Evolutionary conservation across 2,797 vertebrate genomes (phyloP).

Genomic region (Avahi laniger): DNA sequence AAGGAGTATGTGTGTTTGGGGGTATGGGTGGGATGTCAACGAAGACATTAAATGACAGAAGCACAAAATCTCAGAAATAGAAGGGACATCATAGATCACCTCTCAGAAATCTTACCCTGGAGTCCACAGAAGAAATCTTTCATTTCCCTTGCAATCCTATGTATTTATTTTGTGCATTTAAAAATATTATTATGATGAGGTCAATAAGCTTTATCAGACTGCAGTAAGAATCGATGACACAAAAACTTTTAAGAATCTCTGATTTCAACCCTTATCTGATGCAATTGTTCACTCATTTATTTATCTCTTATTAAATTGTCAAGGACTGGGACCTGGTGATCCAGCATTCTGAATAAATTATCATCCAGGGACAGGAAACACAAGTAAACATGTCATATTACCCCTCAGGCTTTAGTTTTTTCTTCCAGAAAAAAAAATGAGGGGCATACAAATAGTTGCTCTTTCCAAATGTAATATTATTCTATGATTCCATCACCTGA

Average conservation of each 20-base stretch:
- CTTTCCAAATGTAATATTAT: background rate
- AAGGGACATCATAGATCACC: background rate
- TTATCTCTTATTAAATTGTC: background rate
- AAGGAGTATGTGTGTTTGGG: background rate
- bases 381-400: background rate
- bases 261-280: background rate
- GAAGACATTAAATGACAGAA: background rate
- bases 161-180: background rate
- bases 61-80: background rate
- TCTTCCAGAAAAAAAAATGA: conserved; percentile 8
- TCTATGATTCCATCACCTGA: background rate
- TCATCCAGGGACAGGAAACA: background rate
- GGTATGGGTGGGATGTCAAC: accelerated
- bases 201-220: background rate
- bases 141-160: background rate
- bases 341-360: background rate
- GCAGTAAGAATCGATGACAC: background rate
- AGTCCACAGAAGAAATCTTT: background rate
- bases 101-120: background rate
- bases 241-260: background rate
- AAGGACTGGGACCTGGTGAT: background rate
- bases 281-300: background rate
- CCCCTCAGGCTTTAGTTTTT: background rate
- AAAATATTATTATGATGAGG: background rate
- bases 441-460: background rate